These are phyloP conservation scores for Oscheius sp. DNA, from an alignment of 1,140 invertebrate species.

Conservation along the genomic window DNA sequence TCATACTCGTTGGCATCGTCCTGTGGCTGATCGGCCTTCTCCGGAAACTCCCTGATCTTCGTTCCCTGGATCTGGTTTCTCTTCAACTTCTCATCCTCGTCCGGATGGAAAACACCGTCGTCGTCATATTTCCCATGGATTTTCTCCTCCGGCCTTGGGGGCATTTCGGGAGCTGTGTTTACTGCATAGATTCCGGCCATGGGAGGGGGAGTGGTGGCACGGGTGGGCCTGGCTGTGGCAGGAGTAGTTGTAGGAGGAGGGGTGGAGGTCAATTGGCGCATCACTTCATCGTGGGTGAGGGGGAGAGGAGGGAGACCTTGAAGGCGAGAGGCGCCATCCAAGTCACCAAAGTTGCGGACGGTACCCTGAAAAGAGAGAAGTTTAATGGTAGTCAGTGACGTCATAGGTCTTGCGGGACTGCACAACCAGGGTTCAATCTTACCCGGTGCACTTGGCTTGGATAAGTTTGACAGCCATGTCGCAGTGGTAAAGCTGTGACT, in stretches of 20 bases:
- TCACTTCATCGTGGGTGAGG: constrained; percentile 1
- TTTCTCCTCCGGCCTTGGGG: neutral
- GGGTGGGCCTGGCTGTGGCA: neutral
- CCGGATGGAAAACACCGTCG: neutral
- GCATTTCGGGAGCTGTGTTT: neutral
- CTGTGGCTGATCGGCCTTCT: neutral
- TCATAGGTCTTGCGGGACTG: too few relatives aligned
- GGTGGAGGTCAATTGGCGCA: neutral
- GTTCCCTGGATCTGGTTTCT: neutral
- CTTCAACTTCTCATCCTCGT: neutral
- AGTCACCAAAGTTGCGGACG: neutral
- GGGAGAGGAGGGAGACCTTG: neutral
- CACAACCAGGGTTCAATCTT: too few relatives aligned
- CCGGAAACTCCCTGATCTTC: neutral
- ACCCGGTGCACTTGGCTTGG: too few relatives aligned
- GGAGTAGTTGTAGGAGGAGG: neutral
- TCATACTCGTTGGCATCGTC: neutral
- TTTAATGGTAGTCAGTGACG: too few relatives aligned
- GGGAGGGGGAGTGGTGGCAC: neutral
- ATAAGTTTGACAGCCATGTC: too few relatives aligned
- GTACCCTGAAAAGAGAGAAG: neutral
- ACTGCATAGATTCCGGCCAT: neutral
- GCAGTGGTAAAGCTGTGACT: too few relatives aligned
- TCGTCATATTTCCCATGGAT: neutral
- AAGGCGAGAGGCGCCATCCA: neutral